Base-by-base conservation (phyloP, 1,140 invertebrate genomes). In the Berghia stephanieae region DNA sequence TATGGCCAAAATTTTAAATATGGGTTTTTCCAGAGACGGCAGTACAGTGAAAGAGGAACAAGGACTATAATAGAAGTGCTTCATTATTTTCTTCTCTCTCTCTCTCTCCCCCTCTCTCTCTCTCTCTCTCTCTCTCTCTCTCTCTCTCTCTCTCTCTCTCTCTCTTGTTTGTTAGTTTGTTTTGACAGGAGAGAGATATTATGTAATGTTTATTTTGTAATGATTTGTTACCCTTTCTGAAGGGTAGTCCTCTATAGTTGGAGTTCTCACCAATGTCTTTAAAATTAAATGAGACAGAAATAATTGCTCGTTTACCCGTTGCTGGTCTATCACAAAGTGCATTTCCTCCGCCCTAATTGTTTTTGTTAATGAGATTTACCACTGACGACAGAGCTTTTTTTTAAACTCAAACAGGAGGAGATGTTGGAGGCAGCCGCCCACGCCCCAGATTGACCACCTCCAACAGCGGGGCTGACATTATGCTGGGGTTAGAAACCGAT, bases 401-500 rank as follows among this genome's bases (percentile, higher is more conserved):
- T n/a, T n/a, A n/a, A n/a, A n/a, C n/a, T n/a, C n/a, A n/a, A n/a
- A 27, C 2, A 34, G 24, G 38, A 60, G 5, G 38, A 63, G 1
- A 34, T 5, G n/a, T 31, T 60, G 16, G 78, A 77, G 18, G 57
- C n/a, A n/a, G 57, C 74, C 40, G 44, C 10, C 75, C 70, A 36
- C 75, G 75, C 4, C 75, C 71, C 40, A 60, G 67, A 16, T 49
- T 82, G 69, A 80, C 77, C 21, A 78, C 78, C 1, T 82, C 81
- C 40, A 82, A 78, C 78, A 82, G 81, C 42, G 81, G 78, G 0
- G 81, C 81, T 2, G 81, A 82, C 69, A 82, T 84, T 57, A 80
- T 79, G 73, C 67, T 84, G 57, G 83, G 82, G 24, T 79, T 84
- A 31, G 82, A 81, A 52, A 83, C 83, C 0, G 83, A 82, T 31